Percentiles rank a stretch among this genome's conserved stretches.
Conservation (phyloP, 1,140 invertebrate genomes). For the Leptinotarsa lineolata region DNA sequence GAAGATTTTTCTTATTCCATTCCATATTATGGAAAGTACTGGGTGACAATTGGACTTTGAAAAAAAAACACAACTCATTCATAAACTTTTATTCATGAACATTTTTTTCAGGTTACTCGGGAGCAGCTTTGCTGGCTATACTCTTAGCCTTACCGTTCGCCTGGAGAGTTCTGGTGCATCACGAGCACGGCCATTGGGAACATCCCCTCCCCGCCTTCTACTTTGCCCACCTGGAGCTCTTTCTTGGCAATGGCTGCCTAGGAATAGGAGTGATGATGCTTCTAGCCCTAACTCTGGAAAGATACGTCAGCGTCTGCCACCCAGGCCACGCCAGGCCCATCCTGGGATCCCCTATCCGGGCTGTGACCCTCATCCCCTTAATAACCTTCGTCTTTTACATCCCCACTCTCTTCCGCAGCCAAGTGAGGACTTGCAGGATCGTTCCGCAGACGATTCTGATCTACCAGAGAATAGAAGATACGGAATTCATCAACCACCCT, state of each 20-base stretch:
- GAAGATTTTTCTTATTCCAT: too few relatives aligned
- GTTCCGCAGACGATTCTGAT: slow-evolving; percentile 58
- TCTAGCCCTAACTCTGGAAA: slow-evolving; percentile 76
- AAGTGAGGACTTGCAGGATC: slow-evolving; percentile 63
- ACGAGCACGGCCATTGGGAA: slow-evolving; percentile 67
- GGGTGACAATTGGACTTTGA: too few relatives aligned
- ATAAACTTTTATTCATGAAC: neutral
- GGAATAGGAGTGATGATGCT: slow-evolving; percentile 79
- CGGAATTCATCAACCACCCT: slow-evolving; percentile 54
- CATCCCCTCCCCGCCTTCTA: slow-evolving; percentile 70
- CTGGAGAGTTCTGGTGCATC: slow-evolving; percentile 68
- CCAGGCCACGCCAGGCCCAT: slow-evolving; percentile 67
- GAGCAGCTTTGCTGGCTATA: slow-evolving; percentile 71
- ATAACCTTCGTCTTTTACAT: slow-evolving; percentile 68
- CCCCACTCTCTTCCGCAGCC: slow-evolving; percentile 67
- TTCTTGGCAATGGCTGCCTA: slow-evolving; percentile 74
- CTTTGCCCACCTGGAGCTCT: slow-evolving; percentile 74
- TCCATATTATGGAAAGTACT: too few relatives aligned
- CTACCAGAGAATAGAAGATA: slow-evolving; percentile 65
- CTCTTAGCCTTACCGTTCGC: slow-evolving; percentile 73
- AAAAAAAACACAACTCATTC: too few relatives aligned
- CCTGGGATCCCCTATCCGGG: slow-evolving; percentile 64
- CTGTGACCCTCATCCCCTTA: slow-evolving; percentile 66
- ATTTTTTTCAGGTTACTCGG: slow-evolving; percentile 68
- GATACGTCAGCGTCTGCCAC: slow-evolving; percentile 82